These are phyloP conservation scores for Serripes groenlandicus DNA, from an alignment of 2,888 invertebrate genomes.

Conservation along the genomic window DNA sequence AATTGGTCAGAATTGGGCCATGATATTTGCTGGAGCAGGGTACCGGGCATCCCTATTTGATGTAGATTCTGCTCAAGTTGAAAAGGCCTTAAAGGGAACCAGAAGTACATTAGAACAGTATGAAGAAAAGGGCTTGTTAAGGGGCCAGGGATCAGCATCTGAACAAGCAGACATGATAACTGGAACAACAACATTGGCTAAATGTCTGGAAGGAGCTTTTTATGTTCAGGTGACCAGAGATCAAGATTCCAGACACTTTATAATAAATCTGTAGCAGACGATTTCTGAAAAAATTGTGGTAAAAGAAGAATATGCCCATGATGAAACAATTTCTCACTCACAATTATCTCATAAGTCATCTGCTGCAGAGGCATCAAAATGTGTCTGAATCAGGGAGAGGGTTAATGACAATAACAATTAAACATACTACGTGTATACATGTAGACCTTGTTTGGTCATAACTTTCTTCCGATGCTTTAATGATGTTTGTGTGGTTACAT, in stretches of 20 bases:
- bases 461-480: no score
- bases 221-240: conserved; percentile 88
- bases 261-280: background rate
- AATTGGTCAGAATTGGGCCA: conserved; percentile 98
- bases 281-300: background rate
- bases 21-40: conserved; percentile 96
- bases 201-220: conserved; percentile 91
- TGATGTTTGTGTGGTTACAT: no score
- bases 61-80: conserved; percentile 78
- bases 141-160: conserved; percentile 91
- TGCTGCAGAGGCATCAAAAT: no score
- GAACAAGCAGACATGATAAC: conserved; percentile 93
- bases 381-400: no score
- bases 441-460: no score
- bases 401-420: no score
- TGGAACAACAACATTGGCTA: conserved; percentile 91
- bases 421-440: no score
- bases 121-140: conserved; percentile 89
- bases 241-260: background rate
- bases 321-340: no score
- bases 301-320: background rate
- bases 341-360: no score
- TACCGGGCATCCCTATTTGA: conserved; percentile 96
- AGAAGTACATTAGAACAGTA: conserved; percentile 62
- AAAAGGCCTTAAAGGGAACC: conserved; percentile 62